Conservation (phyloP, 2,888 invertebrate genomes). For the Salpingus planirostris region DNA sequence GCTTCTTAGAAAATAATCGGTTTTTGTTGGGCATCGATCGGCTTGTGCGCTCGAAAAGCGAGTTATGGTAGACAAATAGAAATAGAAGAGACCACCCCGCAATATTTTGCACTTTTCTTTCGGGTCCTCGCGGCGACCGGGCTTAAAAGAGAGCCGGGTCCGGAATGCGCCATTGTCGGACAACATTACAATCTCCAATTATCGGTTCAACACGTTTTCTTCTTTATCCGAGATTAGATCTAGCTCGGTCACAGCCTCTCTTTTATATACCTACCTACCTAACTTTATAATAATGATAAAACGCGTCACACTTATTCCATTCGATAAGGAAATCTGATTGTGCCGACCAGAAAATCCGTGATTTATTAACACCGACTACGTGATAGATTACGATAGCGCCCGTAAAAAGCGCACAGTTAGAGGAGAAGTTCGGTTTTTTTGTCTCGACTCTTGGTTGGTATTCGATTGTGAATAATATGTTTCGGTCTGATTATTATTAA, state of each 20-base stretch:
- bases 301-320: no score
- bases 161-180: no score
- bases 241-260: not conserved
- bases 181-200: constrained; percentile 13
- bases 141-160: no score
- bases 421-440: no score
- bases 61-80: no score
- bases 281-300: no score
- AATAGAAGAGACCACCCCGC: no score
- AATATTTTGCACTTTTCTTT: no score
- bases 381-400: no score
- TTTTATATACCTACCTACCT: not conserved
- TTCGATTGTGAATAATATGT: constrained; percentile 20
- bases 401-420: no score
- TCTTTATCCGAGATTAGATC: constrained; percentile 12
- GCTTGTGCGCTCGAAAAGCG: constrained; percentile 10
- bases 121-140: no score
- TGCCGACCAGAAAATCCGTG: constrained; percentile 13
- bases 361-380: constrained; percentile 12
- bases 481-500: constrained; percentile 26
- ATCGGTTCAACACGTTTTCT: constrained; percentile 11
- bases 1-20: constrained; percentile 15
- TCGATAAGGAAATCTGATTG: no score
- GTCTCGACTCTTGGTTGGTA: not conserved
- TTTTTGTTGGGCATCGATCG: constrained; percentile 7